Conservation (phyloP, 2,797 vertebrate species). For the Tiaroga cobitis region DNA sequence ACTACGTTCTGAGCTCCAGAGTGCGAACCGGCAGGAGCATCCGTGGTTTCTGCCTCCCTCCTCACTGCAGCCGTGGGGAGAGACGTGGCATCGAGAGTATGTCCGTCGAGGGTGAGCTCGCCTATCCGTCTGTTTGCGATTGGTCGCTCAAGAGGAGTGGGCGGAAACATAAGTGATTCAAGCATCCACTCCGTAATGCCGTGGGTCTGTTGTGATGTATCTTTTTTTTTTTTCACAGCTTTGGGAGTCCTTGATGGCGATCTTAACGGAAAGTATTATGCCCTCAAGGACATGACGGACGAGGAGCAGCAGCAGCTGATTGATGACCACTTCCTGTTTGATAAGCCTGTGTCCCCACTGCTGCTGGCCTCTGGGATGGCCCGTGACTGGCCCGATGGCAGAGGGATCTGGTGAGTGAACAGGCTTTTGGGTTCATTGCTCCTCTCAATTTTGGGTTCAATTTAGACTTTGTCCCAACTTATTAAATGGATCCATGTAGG, state of each 20-base stretch:
- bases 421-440: not conserved
- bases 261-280: slow-evolving; percentile 86
- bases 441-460: not conserved
- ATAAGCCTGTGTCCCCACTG: slow-evolving; percentile 88
- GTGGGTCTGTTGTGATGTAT: not conserved
- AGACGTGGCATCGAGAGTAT: slow-evolving; percentile 90
- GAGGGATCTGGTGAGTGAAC: slow-evolving; percentile 84
- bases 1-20: slow-evolving; percentile 93
- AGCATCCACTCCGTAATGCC: not conserved
- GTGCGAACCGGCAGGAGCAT: slow-evolving; percentile 94
- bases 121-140: not conserved
- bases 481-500: not conserved
- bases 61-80: slow-evolving; percentile 94
- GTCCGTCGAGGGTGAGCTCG: slow-evolving; percentile 85
- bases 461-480: not conserved
- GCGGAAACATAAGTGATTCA: not conserved
- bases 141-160: not conserved
- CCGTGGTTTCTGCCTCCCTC: slow-evolving; percentile 92
- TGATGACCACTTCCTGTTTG: slow-evolving; percentile 90
- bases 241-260: slow-evolving; percentile 84
- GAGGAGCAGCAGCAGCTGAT: slow-evolving; percentile 90
- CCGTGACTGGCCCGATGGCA: slow-evolving; percentile 87
- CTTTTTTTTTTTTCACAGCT: slow-evolving; percentile 66
- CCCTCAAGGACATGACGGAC: slow-evolving; percentile 86
- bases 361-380: slow-evolving; percentile 88